Evolutionary conservation across 2,113 vertebrate genomes (phyloP), one percentile per base, ranked within the genome.

Genomic region (Capricornis sumatraensis): DNA sequence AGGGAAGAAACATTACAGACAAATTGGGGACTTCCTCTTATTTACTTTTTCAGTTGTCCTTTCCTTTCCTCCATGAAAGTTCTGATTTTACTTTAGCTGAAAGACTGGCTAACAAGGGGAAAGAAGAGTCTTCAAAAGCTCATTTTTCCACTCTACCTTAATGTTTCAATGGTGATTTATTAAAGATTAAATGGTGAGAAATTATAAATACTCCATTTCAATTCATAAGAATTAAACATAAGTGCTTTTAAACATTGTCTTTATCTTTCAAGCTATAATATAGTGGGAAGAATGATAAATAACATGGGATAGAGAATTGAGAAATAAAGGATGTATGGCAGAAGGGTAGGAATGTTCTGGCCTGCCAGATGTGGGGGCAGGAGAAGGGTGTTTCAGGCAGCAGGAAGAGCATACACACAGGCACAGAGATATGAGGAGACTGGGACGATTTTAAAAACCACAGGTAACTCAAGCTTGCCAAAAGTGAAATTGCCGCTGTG

Each of bases 121-220:
- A 88, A 87, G 21, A 87, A 57, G n/a, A 94, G 45, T 79, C 45
- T 83, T 86, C 45, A 62, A 52, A 97, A 92, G 76, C 55, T 91
- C 27, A 27, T 92, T 96, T 97, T 92, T 89, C 64, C 33, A 50
- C 16, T n/a, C 50, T 76, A 36, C 33, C 27, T 94, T 45, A 86
- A 28, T 84, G 62, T 79, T 64, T 53, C 76, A 91, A 36, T 87
- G 52, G 13, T 76, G 19, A 64, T 81, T 78, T 89, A 43, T 60
- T 85, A 53, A 94, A 55, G 12, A 33, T 85, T 52, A 95, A 79
- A 86, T 71, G 50, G 27, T 85, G 28, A 93, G 85, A 88, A 88
- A 94, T 96, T 85, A 88, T 91, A 78, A 89, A 58, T 50, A 64
- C 17, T 64, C 7, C 43, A 88, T 57, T 96, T 95, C 87, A 82